These are phyloP conservation scores for Stenoptilia bipunctidactyla DNA, from an alignment of 2,888 invertebrate genomes.

Conservation along the genomic window DNA sequence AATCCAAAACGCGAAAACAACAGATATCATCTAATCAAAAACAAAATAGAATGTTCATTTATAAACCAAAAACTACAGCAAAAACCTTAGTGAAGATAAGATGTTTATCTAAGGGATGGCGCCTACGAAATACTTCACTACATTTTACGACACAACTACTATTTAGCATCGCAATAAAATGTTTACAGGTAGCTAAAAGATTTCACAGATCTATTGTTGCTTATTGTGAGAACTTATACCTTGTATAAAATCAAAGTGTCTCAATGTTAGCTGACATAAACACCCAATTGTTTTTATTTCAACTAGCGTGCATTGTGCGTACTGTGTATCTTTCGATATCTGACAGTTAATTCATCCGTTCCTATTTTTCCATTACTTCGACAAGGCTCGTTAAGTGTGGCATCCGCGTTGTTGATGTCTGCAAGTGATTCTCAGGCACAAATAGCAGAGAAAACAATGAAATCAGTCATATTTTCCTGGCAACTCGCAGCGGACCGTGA, in stretches of 20 bases:
- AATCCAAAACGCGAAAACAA: not conserved
- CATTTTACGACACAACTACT: not conserved
- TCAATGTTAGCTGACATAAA: constrained; percentile 13
- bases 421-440: constrained; percentile 64
- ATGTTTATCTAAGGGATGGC: constrained; percentile 20
- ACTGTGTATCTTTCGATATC: constrained; percentile 53
- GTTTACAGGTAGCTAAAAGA: not conserved
- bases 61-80: constrained; percentile 21
- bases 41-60: too few relatives aligned
- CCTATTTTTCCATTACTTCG: constrained; percentile 61
- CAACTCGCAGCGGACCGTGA: constrained; percentile 59
- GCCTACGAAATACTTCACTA: constrained; percentile 15
- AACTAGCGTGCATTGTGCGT: constrained; percentile 32
- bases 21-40: too few relatives aligned
- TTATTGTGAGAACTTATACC: not conserved
- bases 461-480: constrained; percentile 68
- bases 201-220: not conserved
- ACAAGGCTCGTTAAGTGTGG: constrained; percentile 68
- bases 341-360: constrained; percentile 61
- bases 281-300: constrained; percentile 45
- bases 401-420: constrained; percentile 63
- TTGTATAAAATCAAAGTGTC: constrained; percentile 10
- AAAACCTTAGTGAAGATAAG: constrained; percentile 22
- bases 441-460: constrained; percentile 63
- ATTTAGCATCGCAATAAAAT: not conserved